phyloP scores from a whole-genome alignment of 1,140 invertebrate species.

The Sycobia sp. region DNA sequence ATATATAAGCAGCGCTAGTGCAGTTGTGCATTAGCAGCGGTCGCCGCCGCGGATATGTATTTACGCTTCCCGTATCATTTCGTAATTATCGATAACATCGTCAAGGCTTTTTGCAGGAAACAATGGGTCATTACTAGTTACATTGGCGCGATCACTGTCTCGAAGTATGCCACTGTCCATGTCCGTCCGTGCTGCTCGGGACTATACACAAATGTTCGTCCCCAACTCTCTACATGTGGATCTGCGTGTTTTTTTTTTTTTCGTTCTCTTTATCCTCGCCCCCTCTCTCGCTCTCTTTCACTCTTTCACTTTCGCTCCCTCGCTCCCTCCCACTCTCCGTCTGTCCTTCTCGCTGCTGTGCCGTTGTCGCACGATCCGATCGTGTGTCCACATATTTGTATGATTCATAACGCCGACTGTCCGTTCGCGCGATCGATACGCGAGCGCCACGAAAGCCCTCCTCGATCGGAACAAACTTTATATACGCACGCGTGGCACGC shows the following conservation, averaged over 20 bases:
- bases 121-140: constrained; percentile 58
- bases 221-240: neutral
- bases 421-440: constrained; percentile 17
- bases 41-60: constrained; percentile 40
- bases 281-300: constrained; percentile 33
- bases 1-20: too few species aligned
- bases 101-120: constrained; percentile 62
- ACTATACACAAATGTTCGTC: neutral
- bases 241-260: neutral
- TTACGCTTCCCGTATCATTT: constrained; percentile 62
- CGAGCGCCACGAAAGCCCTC: constrained; percentile 1
- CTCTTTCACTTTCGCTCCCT: constrained; percentile 24
- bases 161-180: neutral
- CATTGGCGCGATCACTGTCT: constrained; percentile 31
- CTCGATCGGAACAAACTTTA: constrained; percentile 31
- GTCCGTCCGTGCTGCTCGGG: too few species aligned
- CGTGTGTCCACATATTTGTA: constrained; percentile 14
- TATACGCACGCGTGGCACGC: constrained; percentile 28
- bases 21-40: constrained; percentile 50
- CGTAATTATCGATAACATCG: constrained; percentile 63
- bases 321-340: too few species aligned
- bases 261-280: neutral
- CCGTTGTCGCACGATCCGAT: constrained; percentile 34
- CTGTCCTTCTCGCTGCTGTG: too few species aligned
- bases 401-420: constrained; percentile 26